Base-by-base conservation (phyloP, 2,113 vertebrate species). In the Loxodonta africana region DNA sequence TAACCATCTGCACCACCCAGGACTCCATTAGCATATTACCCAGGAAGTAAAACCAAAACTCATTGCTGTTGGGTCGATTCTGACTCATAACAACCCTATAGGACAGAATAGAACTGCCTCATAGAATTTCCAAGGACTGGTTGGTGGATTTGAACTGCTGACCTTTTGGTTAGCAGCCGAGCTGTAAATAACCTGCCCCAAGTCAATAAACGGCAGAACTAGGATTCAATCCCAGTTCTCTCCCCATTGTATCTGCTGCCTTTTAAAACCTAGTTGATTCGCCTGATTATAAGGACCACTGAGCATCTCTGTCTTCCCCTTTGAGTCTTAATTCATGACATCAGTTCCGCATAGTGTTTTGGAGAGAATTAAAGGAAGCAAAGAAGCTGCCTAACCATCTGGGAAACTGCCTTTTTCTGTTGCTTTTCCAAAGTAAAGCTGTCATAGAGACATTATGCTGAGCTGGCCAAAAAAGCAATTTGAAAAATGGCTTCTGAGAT, bases 401-500 rank as follows among this genome's bases (percentile, higher is more conserved):
- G 67, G 94, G 84, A 96, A 96, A 48, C 53, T 57, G 77, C 67
- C 73, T 90, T 97, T 92, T 87, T 57, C 80, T 33, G 6, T 80
- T 95, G 73, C 71, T 96, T 78, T 83, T 44, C 48, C 81, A 44
- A 67, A 96, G 95, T 23, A 69, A 95, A 74, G 63, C 74, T 86
- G 44, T 92, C 97, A 76, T 21, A 23, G 5, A 82, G 88, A 65
- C 71, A 37, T 82, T 95, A 2, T 95, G 88, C 97, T 97, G 96
- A 97, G 84, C 82, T 96, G 84, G 78, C 97, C 84, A 88, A 60
- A 96, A 57, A 92, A n/a, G 81, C 94, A 46, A 67, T 83, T 26
- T 97, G 96, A 97, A 83, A 96, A 96, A 95, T 95, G 85, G 80
- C 46, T 82, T 83, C 17, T 60, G 81, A 96, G 94, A 97, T 81